Conservation (phyloP, 2,797 vertebrate species). For the Salarias fasciatus region DNA sequence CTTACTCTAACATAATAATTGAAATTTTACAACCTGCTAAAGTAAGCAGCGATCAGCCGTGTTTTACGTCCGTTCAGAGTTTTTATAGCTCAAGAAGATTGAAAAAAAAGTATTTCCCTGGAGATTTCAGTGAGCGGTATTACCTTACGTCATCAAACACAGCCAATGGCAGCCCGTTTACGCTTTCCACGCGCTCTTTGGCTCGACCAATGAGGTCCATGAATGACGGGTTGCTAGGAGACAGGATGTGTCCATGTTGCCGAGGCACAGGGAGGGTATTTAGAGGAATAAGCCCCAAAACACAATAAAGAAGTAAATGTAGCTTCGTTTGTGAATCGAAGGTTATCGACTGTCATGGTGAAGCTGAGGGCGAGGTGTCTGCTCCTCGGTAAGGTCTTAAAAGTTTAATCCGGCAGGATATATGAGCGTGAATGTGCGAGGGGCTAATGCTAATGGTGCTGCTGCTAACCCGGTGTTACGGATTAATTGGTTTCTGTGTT, state of each 20-base stretch:
- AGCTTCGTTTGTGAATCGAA: not conserved
- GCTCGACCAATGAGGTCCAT: conserved; percentile 55
- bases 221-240: conserved; percentile 71
- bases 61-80: too few species aligned
- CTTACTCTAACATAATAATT: too few species aligned
- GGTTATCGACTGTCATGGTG: conserved; percentile 67
- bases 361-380: conserved; percentile 83
- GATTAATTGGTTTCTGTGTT: too few species aligned
- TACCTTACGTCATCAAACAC: conserved; percentile 9
- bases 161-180: conserved; percentile 62
- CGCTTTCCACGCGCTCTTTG: accelerated
- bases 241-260: conserved; percentile 62
- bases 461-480: not conserved
- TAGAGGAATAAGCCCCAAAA: not conserved
- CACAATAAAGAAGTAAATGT: not conserved
- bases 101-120: too few species aligned
- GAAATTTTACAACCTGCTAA: too few species aligned
- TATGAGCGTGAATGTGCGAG: not conserved
- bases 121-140: too few species aligned
- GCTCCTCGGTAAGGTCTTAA: conserved; percentile 73
- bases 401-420: not conserved
- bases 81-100: too few species aligned
- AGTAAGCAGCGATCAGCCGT: too few species aligned
- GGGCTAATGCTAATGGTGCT: conserved; percentile 40
- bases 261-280: conserved; percentile 3